Conservation (phyloP, 2,113 vertebrate genomes). For the Solenodon paradoxus region DNA sequence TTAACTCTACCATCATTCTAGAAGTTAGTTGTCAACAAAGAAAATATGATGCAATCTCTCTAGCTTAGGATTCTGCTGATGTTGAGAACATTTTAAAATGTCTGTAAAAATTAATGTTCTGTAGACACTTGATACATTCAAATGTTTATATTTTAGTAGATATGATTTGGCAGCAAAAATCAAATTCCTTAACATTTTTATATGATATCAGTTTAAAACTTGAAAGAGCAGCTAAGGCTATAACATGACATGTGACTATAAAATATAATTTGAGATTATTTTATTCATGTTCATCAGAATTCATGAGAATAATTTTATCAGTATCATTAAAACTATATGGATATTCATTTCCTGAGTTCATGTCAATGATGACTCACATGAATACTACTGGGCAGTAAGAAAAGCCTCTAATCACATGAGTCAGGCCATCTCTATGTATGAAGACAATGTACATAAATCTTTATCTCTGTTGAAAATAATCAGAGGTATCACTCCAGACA, state of each 20-base stretch:
- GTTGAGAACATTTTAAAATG: not conserved
- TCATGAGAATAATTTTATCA: conserved; percentile 49
- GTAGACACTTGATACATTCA: not conserved
- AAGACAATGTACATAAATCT: not conserved
- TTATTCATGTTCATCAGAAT: not conserved
- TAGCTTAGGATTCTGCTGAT: not conserved
- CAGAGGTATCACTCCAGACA: conserved; percentile 43
- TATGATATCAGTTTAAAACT: not conserved
- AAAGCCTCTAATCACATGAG: conserved; percentile 29
- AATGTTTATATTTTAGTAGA: not conserved
- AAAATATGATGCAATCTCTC: not conserved
- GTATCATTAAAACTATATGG: conserved; percentile 11
- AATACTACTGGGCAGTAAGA: not conserved
- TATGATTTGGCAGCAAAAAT: not conserved
- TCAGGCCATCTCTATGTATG: not conserved
- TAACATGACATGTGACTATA: too few species aligned
- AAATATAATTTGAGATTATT: not conserved
- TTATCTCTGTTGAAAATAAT: conserved; percentile 14
- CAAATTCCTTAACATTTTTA: not conserved
- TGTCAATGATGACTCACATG: not conserved
- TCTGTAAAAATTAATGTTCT: not conserved
- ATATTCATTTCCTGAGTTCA: not conserved
- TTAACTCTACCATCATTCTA: not conserved
- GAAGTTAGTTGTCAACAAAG: not conserved
- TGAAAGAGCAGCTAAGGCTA: not conserved